These are phyloP conservation scores for Caenorhabditis plicata DNA, from an alignment of 2,888 invertebrate species.

Conservation along the genomic window DNA sequence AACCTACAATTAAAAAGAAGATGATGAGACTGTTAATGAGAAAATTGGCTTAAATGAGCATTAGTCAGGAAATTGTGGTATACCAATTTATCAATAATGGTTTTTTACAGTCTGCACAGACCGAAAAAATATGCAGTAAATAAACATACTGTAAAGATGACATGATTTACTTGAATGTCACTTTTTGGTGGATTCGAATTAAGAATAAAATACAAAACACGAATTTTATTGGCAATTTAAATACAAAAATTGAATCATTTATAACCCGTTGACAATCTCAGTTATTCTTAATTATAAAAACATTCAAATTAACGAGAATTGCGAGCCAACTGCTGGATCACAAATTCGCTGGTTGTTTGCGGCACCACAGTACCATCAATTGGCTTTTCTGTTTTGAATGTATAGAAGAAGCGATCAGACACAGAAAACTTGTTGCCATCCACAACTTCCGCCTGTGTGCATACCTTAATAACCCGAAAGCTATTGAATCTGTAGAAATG, in stretches of 20 bases:
- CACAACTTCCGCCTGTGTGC: slow-evolving; percentile 17
- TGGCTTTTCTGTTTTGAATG: slow-evolving; percentile 8
- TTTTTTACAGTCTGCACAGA: too few species aligned
- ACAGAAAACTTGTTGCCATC: slow-evolving; percentile 15
- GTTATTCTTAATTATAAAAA: background rate
- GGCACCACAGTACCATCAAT: slow-evolving; percentile 21
- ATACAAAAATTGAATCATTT: background rate
- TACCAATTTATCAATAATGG: too few species aligned
- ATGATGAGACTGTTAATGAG: too few species aligned
- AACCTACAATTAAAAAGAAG: too few species aligned
- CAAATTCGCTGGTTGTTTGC: slow-evolving; percentile 20
- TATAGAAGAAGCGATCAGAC: slow-evolving; percentile 22
- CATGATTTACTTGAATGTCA: too few species aligned
- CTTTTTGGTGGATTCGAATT: too few species aligned
- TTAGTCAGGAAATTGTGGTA: too few species aligned
- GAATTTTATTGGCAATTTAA: slow-evolving; percentile 1
- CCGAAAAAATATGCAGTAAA: too few species aligned
- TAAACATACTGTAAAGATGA: too few species aligned
- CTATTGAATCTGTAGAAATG: background rate
- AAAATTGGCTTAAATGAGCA: too few species aligned
- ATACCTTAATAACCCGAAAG: slow-evolving; percentile 9
- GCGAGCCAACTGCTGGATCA: slow-evolving; percentile 23
- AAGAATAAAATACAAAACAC: too few species aligned
- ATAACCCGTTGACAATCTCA: background rate
- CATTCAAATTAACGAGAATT: slow-evolving; percentile 1